phyloP scores from a whole-genome alignment of 1,140 invertebrate genomes.

The Sminthurinus signatus region DNA sequence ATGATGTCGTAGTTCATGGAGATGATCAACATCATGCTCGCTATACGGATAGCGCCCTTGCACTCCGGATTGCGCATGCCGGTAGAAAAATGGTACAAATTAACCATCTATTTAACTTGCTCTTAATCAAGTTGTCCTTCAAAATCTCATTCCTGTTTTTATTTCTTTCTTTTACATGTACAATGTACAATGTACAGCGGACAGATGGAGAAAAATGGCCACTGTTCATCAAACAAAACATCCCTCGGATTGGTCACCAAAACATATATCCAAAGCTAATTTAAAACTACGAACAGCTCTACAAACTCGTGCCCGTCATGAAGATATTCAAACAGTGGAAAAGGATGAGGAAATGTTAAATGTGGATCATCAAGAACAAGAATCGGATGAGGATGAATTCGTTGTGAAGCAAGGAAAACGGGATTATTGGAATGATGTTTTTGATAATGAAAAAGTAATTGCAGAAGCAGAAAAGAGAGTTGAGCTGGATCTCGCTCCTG shows the following conservation, averaged over 20 bases:
- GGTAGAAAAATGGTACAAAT: slow-evolving; percentile 2
- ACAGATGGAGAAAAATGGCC: background rate
- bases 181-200: too few species aligned
- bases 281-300: background rate
- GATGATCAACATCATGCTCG: too few species aligned
- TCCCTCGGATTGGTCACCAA: background rate
- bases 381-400: slow-evolving; percentile 3
- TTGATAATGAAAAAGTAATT: background rate
- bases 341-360: slow-evolving; percentile 10
- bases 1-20: background rate
- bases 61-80: background rate
- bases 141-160: too few species aligned
- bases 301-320: slow-evolving; percentile 1
- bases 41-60: background rate
- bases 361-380: background rate
- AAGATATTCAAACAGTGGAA: slow-evolving; percentile 1
- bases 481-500: background rate
- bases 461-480: background rate
- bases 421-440: slow-evolving; percentile 8
- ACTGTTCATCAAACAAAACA: background rate
- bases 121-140: too few species aligned
- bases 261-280: slow-evolving; percentile 8
- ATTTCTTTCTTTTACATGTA: too few species aligned
- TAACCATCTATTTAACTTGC: background rate
- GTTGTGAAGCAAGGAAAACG: too few species aligned